Conservation (phyloP, 2,113 vertebrate genomes). For the Salminus brasiliensis region DNA sequence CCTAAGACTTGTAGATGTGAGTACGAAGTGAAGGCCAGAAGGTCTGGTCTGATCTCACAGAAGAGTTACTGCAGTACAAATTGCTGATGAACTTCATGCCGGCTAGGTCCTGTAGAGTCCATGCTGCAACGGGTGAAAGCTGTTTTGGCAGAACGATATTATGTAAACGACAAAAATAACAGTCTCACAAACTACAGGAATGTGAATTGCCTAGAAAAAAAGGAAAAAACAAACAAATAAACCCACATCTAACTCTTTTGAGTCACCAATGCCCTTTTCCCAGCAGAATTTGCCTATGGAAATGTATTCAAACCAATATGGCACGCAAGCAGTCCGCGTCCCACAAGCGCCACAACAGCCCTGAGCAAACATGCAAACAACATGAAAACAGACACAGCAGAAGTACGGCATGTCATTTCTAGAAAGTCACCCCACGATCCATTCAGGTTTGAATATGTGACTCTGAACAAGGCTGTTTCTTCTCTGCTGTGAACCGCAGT, state of each 20-base stretch:
- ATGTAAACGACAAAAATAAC: not conserved
- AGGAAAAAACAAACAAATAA: not conserved
- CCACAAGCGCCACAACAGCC: not conserved
- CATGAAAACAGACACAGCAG: not conserved
- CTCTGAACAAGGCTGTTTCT: not conserved
- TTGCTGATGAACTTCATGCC: no score
- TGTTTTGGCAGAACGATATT: no score
- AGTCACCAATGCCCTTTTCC: not conserved
- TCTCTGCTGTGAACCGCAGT: not conserved
- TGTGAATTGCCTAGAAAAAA: not conserved
- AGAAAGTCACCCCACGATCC: not conserved
- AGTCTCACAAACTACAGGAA: not conserved
- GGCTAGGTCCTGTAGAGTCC: no score
- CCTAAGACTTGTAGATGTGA: no score
- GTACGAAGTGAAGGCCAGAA: no score
- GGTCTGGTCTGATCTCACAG: no score
- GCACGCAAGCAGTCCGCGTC: not conserved
- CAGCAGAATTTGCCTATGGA: slow-evolving; percentile 47
- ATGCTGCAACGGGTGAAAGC: no score
- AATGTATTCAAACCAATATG: slow-evolving; percentile 45
- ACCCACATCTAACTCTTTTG: not conserved
- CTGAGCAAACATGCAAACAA: not conserved
- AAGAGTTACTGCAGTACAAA: no score
- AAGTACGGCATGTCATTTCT: not conserved
- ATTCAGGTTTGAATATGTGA: not conserved